Evolutionary conservation across 2,888 invertebrate genomes (phyloP), one percentile per base, ranked within the genome.

Genomic region (Endotricha flammealis): DNA sequence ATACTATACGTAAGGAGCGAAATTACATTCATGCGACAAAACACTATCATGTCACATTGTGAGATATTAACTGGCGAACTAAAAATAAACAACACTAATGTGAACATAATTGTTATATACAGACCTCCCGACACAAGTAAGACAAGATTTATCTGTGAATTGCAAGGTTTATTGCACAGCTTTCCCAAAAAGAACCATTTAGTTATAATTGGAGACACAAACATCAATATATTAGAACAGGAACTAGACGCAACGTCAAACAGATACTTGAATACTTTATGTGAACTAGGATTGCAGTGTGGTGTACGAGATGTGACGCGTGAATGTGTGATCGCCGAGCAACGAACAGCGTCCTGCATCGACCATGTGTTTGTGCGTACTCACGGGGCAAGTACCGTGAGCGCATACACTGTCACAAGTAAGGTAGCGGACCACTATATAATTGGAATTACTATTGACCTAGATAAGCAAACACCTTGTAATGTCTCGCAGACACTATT

Each of bases 381-480:
- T 6, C 3, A 7, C 4, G 12, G 13, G 12, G 28, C 7, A 6
- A 12, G 12, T 28, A 11, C 31, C 12, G n/a, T 23, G 22, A 22
- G n/a, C 6, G 22, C 32, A 10, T 32, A 32, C 10, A 24, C 24
- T 5, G 24, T 32, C 5, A 24, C 10, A 7, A 24, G 16, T 9
- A 24, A 9, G 24, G 10, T 32, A 9, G 32, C 32, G 1, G 32
- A 32, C 9, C 32, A 32, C 14, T 32, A 32, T 8, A 14, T 32
- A 3, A 32, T 14, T 9, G 32, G 32, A 6, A 13, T 32, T 5
- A 4, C 32, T 10, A 10, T 10, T 24, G 32, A 32, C n/a, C 14
- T 32, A 10, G 8, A 13, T 25, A 32, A 12, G 12, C 24, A 31
- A 22, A 2, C 12, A 22, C n/a, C n/a, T n/a, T 4, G 2, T 4